Conservation (phyloP, 2,888 invertebrate genomes). For the Morinoia aosen region DNA sequence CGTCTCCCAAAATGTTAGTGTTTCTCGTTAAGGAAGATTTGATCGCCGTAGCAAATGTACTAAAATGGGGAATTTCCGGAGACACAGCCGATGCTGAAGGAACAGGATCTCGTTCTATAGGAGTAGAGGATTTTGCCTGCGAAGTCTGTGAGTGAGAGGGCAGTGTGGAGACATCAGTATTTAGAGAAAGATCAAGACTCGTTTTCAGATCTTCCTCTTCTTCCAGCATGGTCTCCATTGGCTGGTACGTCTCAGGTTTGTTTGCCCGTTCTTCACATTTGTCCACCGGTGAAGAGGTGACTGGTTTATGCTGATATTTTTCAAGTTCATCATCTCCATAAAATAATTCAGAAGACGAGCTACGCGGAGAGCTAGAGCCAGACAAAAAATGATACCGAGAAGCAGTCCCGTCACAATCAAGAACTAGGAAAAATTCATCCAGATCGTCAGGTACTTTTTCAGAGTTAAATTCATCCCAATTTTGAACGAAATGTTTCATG, state of each 20-base stretch:
- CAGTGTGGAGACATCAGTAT: background rate
- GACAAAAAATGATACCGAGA: slow-evolving; percentile 60
- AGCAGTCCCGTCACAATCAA: slow-evolving; percentile 63
- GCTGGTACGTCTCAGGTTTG: background rate
- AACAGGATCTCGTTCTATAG: background rate
- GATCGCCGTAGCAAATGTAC: slow-evolving; percentile 14
- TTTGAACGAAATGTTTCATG: slow-evolving; percentile 62
- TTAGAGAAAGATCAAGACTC: background rate
- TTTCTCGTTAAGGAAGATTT: slow-evolving; percentile 25
- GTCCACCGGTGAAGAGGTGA: background rate
- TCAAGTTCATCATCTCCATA: slow-evolving; percentile 47
- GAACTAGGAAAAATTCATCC: slow-evolving; percentile 66
- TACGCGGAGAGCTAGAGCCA: slow-evolving; percentile 55
- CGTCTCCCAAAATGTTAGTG: slow-evolving; percentile 32
- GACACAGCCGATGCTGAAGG: background rate
- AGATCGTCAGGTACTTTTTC: slow-evolving; percentile 61
- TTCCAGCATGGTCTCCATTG: background rate
- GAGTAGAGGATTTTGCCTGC: background rate
- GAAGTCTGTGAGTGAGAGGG: background rate
- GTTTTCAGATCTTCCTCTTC: slow-evolving; percentile 35
- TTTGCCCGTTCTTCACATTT: background rate
- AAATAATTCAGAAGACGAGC: slow-evolving; percentile 39
- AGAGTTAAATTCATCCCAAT: slow-evolving; percentile 58
- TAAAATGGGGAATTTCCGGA: slow-evolving; percentile 33
- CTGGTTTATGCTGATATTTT: background rate